Evolutionary conservation across 2,113 vertebrate genomes (phyloP), one percentile per base, ranked within the genome.

Genomic region (Stegastes partitus): DNA sequence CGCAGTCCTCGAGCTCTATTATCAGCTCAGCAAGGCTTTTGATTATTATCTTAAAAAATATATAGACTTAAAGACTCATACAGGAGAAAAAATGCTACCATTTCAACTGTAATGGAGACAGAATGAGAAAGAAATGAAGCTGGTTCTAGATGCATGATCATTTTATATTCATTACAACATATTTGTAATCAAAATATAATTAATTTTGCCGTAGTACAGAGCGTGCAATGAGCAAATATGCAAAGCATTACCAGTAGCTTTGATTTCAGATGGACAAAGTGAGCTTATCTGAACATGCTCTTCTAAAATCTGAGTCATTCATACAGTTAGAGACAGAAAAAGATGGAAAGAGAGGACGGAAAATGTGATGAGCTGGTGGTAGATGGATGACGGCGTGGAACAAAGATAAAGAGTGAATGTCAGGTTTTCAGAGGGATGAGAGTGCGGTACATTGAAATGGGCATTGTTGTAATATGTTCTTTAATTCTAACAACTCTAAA

Each of bases 91-190:
- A 93, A 91, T 93, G 91, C 92, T 74, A 77, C 90, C 91, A 92
- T 92, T 92, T 92, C 91, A 92, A 92, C 77, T 72, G 82, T 68
- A 68, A 92, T 91, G 83, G 73, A 74, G 82, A 93, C 10, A 82
- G 82, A 91, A 87, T 92, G 87, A 79, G 53, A 70, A 45, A 77
- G 58, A 37, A 77, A 74, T 87, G 90, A 79, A 28, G 56, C 31
- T 68, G 68, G 62, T 39, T 67, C 22, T 53, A 23, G 72, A 83
- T 86, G 84, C 74, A 72, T 75, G 71, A 78, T 69, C 56, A 77
- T 42, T 68, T 83, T 72, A 28, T 76, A 69, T 63, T 74, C 31
- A 67, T 78, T 82, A 58, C 61, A 82, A 68, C 22, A 73, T 58
- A 72, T 59, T 76, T 82, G 56, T 62, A 62, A 73, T 64, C 53